Base-by-base conservation (phyloP, 2,888 invertebrate genomes). In the Buathra laborator region DNA sequence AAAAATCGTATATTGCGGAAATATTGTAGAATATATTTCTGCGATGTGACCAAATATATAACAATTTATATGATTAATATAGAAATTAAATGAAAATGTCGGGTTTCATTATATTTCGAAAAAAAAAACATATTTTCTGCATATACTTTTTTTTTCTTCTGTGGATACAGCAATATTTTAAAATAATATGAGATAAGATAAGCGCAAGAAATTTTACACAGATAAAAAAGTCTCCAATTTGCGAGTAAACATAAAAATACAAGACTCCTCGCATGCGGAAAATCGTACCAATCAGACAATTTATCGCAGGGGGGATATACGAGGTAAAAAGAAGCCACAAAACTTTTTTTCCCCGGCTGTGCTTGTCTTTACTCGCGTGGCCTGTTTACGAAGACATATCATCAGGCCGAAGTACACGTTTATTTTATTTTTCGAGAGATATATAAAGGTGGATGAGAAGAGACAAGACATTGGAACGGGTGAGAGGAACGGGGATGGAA, bases 321-420 rank as follows among this genome's bases (percentile, higher is more conserved):
- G 53, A 68, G 5, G 24, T 71, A 46, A 53, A 48, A 53, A 16
- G 2, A 53, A 53, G 9, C 53, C 70, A 72, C 59, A 75, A 59
- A 14, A 10, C 9, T 5, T 59, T 66, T 64, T 82, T 79, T 85
- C 53, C 43, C 48, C 70, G 75, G 29, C 44, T 79, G 12, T 16
- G 46, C 44, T 79, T 46, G 56, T 78, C 59, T 59, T 70, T 62
- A 53, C 64, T 56, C 44, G 19, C 66, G 51, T 66, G 44, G 24
- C 59, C 66, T 81, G 76, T 76, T 72, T 76, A 67, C 85, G 51
- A 67, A 76, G 79, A 76, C 84, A 67, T 80, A 77, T 80, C 85
- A 85, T 76, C 71, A 56, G 67, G 14, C 68, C 68, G 37, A 14
- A 29, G 29, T 74, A 56, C 37, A 59, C 75, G 66, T 72, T 85